Evolutionary conservation across 2,888 invertebrate species (phyloP).

Genomic region (Amphimallon solstitiale): DNA sequence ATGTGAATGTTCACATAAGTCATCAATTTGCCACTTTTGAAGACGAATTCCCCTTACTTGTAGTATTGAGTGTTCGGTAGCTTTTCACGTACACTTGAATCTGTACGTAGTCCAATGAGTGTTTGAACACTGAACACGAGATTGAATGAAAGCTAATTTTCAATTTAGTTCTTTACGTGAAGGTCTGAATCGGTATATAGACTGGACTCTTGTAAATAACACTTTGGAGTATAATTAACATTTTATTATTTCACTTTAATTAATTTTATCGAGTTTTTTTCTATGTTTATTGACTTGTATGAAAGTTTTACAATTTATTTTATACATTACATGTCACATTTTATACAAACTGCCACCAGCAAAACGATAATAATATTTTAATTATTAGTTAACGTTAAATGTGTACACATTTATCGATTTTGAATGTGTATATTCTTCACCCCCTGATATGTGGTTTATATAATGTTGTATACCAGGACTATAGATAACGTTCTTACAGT

Average conservation of each 20-base stretch:
- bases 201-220: conserved; percentile 14
- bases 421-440: too few species aligned
- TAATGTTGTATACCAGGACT: too few species aligned
- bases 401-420: too few species aligned
- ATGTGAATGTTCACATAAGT: conserved; percentile 6
- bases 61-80: background rate
- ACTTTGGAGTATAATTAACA: conserved; percentile 23
- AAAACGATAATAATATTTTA: too few species aligned
- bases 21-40: conserved; percentile 14
- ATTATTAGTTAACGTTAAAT: too few species aligned
- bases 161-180: conserved; percentile 20
- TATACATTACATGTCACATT: too few species aligned
- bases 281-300: background rate
- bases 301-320: too few species aligned
- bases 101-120: background rate
- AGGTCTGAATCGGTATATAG: background rate
- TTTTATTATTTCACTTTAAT: conserved; percentile 26
- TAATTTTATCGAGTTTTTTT: background rate
- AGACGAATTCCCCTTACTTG: conserved; percentile 12
- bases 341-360: too few species aligned
- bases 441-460: too few species aligned
- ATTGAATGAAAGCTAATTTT: conserved; percentile 31
- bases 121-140: background rate
- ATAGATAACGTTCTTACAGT: too few species aligned
- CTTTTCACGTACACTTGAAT: background rate